These are phyloP conservation scores for Acrobasis repandana DNA, from an alignment of 2,888 invertebrate genomes.

Conservation along the genomic window DNA sequence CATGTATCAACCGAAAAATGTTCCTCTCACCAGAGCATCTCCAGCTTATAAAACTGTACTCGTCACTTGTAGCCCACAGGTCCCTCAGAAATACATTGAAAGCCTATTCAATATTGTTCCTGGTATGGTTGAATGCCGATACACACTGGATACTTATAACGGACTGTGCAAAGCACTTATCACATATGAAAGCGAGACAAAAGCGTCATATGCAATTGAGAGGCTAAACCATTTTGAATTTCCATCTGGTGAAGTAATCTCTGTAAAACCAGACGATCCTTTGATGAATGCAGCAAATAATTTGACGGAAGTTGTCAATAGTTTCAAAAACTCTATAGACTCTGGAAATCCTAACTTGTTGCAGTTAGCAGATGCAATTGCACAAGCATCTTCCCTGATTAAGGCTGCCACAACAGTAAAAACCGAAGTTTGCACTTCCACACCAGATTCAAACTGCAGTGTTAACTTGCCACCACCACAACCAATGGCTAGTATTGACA, in stretches of 20 bases:
- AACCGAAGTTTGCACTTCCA: constrained; percentile 38
- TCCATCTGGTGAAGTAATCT: constrained; percentile 92
- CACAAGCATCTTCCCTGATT: constrained; percentile 89
- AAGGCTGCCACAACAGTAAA: constrained; percentile 83
- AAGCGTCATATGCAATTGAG: constrained; percentile 87
- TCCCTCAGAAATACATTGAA: constrained; percentile 91
- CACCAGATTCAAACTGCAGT: constrained; percentile 75
- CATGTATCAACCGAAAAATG: constrained; percentile 33
- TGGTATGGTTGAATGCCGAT: constrained; percentile 68
- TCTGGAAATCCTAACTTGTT: constrained; percentile 78
- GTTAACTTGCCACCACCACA: constrained; percentile 89
- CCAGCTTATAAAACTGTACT: constrained; percentile 84
- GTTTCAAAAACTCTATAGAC: constrained; percentile 64
- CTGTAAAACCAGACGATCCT: constrained; percentile 84
- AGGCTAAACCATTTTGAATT: constrained; percentile 96
- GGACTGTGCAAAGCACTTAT: constrained; percentile 66
- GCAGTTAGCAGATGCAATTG: constrained; percentile 89
- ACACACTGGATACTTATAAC: constrained; percentile 74
- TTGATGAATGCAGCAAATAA: constrained; percentile 64
- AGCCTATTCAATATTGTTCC: constrained; percentile 94
- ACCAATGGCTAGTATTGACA: constrained; percentile 84
- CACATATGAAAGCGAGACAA: constrained; percentile 62
- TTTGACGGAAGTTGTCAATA: constrained; percentile 63
- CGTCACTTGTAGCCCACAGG: constrained; percentile 87
- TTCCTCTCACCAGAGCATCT: constrained; percentile 44